phyloP scores from a whole-genome alignment of 2,113 vertebrate species.

The Amphilophus citrinellus region DNA sequence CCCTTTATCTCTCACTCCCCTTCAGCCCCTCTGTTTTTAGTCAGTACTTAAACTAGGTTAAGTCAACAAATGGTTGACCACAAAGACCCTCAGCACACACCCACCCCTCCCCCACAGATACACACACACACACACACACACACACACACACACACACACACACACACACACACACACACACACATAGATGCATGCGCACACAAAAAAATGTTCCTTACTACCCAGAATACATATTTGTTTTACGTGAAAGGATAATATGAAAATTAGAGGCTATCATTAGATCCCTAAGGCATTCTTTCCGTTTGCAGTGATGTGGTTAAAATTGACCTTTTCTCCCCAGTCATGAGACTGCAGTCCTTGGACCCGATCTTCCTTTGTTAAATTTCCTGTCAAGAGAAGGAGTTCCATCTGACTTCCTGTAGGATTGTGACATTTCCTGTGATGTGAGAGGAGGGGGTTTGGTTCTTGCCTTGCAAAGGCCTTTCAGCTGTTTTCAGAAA shows the following conservation, averaged over 20 bases:
- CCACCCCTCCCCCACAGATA: background rate
- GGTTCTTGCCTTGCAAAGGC: constrained; percentile 12
- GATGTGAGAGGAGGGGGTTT: constrained; percentile 21
- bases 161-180: background rate
- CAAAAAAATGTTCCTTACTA: too few relatives aligned
- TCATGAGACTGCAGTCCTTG: constrained; percentile 37
- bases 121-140: background rate
- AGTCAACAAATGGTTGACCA: constrained; percentile 32
- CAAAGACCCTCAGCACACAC: background rate
- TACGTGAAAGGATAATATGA: background rate
- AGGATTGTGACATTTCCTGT: constrained; percentile 72
- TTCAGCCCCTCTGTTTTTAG: background rate
- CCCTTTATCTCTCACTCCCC: constrained; percentile 5
- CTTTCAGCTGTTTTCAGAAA: constrained; percentile 59
- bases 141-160: background rate
- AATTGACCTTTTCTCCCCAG: constrained; percentile 37
- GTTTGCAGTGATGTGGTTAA: background rate
- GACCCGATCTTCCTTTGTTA: constrained; percentile 65
- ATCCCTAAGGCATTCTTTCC: background rate
- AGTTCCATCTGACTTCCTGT: constrained; percentile 75
- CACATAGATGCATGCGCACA: too few relatives aligned
- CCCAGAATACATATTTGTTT: background rate
- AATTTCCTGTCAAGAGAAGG: constrained; percentile 71
- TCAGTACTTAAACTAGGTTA: constrained; percentile 32
- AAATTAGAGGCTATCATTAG: background rate